Evolutionary conservation across 2,113 vertebrate genomes (phyloP).

Genomic region (Mesoclemmys tuberculata): DNA sequence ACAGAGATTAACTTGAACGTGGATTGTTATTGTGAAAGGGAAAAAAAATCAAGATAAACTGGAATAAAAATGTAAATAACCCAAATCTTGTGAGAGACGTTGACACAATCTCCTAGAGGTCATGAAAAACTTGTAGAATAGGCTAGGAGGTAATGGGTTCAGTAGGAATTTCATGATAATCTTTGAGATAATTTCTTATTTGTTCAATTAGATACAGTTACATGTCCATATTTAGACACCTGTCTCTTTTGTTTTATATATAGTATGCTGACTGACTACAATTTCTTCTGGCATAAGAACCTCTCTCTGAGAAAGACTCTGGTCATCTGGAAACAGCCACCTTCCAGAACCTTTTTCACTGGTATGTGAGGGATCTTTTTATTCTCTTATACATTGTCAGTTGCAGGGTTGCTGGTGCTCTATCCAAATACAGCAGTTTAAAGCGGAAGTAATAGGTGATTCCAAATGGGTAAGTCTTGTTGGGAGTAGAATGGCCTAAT

Average conservation of each 20-base stretch:
- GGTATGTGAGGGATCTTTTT: slow-evolving; percentile 65
- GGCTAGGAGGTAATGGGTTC: not conserved
- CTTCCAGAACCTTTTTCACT: slow-evolving; percentile 58
- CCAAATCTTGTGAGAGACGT: not conserved
- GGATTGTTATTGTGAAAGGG: not conserved
- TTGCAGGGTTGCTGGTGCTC: not conserved
- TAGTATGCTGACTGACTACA: slow-evolving; percentile 60
- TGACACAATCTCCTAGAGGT: not conserved
- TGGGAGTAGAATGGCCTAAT: not conserved
- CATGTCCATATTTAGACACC: not conserved
- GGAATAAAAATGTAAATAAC: not conserved
- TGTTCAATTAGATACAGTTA: not conserved
- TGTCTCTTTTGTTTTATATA: slow-evolving; percentile 2
- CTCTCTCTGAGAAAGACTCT: slow-evolving; percentile 10
- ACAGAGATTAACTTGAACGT: not conserved
- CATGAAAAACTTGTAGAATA: not conserved
- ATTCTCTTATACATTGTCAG: not conserved
- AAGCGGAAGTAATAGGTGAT: not conserved
- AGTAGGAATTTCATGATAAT: not conserved
- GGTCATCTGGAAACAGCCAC: slow-evolving; percentile 49
- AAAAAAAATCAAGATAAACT: not conserved
- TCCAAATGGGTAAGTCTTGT: not conserved
- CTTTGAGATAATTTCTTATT: not conserved
- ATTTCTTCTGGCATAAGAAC: not conserved
- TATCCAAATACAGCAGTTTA: not conserved